Evolutionary conservation across 2,797 vertebrate species (phyloP), one percentile per base, ranked within the genome.

Genomic region (Myiothlypis coronata): DNA sequence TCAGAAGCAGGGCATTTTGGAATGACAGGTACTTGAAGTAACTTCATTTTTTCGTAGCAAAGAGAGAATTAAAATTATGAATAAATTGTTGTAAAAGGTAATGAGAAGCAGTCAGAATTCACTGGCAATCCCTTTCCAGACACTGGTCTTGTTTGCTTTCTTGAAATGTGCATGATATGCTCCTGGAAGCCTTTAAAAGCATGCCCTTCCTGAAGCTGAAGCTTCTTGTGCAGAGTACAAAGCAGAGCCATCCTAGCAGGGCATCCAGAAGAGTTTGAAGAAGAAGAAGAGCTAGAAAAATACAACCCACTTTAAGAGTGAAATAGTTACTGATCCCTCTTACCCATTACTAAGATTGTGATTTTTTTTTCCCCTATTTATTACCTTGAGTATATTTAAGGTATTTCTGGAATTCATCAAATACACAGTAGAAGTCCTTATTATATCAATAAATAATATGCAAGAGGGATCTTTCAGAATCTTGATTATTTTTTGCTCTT

Each of bases 101-200:
- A 30, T 65, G 56, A 88, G 53, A 83, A 75, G 28, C 17, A 53
- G 37, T 43, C 17, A 35, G 28, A 23, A 22, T 87, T 89, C 37
- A 22, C 16, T 50, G 19, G 6, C 34, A 88, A 1, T 24, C 5
- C 11, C 16, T 50, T 90, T 60, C 34, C 34, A 61, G 65, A 27
- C 21, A 10, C 28, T 68, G 28, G 24, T 50, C 39, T 78, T 76
- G 24, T 14, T 81, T 70, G 6, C 43, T 76, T 57, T 61, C 14
- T 11, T 79, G 52, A 70, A 26, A 19, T 78, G n/a, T 70, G 61
- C 20, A 18, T 83, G 8, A 78, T 30, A 12, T 3, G 11, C 37
- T 93, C n/a, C 55, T 46, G 28, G 46, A 95, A 83, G 50, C 47
- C 30, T 76, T 82, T 83, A 41, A 87, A 71, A 82, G 59, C 26